Percentiles rank a stretch among this genome's conserved stretches.
These are phyloP conservation scores for Synergus itoensis DNA, from an alignment of 2,888 invertebrate genomes.

Conservation along the genomic window DNA sequence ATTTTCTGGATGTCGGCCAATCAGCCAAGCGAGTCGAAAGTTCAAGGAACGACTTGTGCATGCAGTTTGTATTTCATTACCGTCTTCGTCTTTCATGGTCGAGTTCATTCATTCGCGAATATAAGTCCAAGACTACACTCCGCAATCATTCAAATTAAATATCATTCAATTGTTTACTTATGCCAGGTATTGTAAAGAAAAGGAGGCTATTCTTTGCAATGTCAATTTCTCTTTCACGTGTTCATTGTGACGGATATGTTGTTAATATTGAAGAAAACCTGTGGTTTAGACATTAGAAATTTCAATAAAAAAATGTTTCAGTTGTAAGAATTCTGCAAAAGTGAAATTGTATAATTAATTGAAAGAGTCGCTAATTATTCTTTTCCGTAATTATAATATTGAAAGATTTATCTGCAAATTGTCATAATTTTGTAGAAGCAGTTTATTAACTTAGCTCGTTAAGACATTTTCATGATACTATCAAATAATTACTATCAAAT, in stretches of 20 bases:
- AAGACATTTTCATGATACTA: background rate
- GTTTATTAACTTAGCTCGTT: background rate
- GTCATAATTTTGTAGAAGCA: background rate
- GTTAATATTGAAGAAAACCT: background rate
- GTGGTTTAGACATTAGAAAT: slow-evolving; percentile 20
- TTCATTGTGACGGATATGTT: background rate
- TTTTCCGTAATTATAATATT: background rate
- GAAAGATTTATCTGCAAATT: background rate
- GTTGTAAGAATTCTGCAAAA: background rate
- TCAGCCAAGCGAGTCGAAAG: slow-evolving; percentile 19
- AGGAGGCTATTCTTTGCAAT: background rate
- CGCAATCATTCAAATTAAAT: background rate
- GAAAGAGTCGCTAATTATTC: background rate
- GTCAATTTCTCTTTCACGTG: slow-evolving; percentile 8
- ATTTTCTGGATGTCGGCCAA: slow-evolving; percentile 31
- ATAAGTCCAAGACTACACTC: background rate
- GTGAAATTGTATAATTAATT: slow-evolving; percentile 1
- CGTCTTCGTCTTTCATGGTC: slow-evolving; percentile 9
- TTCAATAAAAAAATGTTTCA: slow-evolving; percentile 4
- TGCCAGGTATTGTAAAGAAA: background rate
- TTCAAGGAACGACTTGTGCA: slow-evolving; percentile 32
- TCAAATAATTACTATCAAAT: background rate
- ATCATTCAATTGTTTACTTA: slow-evolving; percentile 1
- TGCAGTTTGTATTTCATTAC: slow-evolving; percentile 28
- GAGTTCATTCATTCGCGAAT: background rate